Evolutionary conservation across 92 coral and sea anemone genomes (phyloP).

Genomic region (Blastomussa wellsi): DNA sequence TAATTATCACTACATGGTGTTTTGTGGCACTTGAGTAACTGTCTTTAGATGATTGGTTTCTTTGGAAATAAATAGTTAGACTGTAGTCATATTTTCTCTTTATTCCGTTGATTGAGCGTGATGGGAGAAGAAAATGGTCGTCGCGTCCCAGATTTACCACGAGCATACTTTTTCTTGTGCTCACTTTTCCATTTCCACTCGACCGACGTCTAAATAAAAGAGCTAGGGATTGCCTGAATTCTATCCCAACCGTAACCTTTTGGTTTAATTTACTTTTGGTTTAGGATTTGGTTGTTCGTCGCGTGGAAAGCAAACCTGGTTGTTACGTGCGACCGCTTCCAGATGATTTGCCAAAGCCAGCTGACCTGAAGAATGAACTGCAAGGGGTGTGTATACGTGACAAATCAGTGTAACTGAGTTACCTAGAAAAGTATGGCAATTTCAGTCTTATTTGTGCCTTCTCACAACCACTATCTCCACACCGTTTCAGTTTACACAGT

Average conservation of each 20-base stretch:
- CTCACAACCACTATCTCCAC: no score
- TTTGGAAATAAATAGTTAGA: no score
- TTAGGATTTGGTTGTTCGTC: constrained; percentile 14
- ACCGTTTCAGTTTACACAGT: no score
- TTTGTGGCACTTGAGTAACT: no score
- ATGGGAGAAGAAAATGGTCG: no score
- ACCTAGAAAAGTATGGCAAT: background rate
- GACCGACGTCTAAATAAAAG: no score
- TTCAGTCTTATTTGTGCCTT: no score
- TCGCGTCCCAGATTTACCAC: background rate
- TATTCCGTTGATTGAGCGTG: no score
- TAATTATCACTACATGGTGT: no score
- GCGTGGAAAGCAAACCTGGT: constrained; percentile 8
- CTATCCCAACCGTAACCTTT: background rate
- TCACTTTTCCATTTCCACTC: background rate
- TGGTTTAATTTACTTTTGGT: background rate
- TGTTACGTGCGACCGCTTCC: constrained; percentile 41
- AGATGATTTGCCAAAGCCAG: constrained; percentile 36
- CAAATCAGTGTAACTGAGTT: background rate
- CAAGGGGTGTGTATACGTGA: constrained; percentile 12
- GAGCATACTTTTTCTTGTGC: background rate
- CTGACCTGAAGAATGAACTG: constrained; percentile 2
- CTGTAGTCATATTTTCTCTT: no score
- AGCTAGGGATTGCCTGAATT: no score
- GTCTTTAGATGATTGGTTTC: no score